A percentile compares a stretch with the other conserved stretches of the same genome.
phyloP scores from a whole-genome alignment of 1,140 invertebrate genomes.

The Sarcophaga bullata region DNA sequence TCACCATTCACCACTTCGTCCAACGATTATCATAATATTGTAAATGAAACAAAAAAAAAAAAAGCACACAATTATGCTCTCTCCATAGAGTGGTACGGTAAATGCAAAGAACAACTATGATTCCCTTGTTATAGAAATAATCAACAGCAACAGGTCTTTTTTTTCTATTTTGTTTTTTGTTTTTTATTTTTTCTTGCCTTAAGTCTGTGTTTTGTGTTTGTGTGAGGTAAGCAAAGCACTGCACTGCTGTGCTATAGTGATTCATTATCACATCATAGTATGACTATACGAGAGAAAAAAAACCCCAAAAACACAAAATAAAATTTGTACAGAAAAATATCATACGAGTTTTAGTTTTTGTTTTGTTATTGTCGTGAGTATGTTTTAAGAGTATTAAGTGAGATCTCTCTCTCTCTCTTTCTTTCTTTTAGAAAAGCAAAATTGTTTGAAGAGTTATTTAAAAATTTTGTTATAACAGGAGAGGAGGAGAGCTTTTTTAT shows the following conservation, averaged over 20 bases:
- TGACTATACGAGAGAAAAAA: not conserved
- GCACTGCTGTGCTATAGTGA: not conserved
- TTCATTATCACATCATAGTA: conserved; percentile 3
- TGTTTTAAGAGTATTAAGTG: not conserved
- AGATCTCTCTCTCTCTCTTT: not conserved
- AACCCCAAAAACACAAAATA: not conserved
- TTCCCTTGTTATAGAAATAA: no score
- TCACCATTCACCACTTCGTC: no score
- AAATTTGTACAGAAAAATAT: no score
- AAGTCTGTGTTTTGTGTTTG: no score
- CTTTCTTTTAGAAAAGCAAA: not conserved
- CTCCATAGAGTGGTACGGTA: no score
- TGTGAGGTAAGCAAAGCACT: no score
- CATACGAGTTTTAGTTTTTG: not conserved
- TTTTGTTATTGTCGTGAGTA: not conserved
- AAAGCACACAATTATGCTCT: no score
- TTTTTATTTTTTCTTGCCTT: no score
- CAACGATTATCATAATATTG: no score
- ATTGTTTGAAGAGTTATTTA: no score
- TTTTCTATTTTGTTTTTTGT: not conserved
- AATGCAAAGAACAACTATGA: no score
- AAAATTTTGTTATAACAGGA: not conserved
- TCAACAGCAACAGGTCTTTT: not conserved
- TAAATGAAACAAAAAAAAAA: no score
- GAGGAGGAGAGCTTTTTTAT: not conserved